phyloP scores from a whole-genome alignment of 1,140 invertebrate species.

The Lasioglossum baleicum region DNA sequence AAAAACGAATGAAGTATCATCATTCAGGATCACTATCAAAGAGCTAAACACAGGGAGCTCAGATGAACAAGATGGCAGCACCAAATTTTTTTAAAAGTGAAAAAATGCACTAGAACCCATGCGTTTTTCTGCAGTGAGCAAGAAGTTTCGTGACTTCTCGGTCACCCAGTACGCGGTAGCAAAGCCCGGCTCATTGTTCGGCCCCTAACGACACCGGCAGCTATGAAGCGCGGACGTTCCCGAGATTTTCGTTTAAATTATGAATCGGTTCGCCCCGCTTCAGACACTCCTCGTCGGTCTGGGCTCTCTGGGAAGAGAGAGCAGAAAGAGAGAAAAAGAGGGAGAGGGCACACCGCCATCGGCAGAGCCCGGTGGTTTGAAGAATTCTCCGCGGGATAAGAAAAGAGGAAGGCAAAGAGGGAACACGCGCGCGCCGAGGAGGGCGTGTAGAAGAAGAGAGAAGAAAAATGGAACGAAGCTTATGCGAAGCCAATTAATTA shows the following conservation, averaged over 20 bases:
- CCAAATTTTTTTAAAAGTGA: no score
- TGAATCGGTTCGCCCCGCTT: conserved; percentile 18
- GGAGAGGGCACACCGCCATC: conserved; percentile 13
- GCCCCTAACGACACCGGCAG: conserved; percentile 36
- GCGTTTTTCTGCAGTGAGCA: no score
- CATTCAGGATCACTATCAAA: no score
- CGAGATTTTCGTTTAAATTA: conserved; percentile 63
- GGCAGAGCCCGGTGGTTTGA: conserved; percentile 25
- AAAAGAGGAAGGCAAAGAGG: conserved; percentile 1
- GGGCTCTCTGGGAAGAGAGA: not conserved
- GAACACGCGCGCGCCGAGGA: not conserved
- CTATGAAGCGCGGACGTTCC: conserved; percentile 39
- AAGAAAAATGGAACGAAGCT: conserved; percentile 60
- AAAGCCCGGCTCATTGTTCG: conserved; percentile 40
- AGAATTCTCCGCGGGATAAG: conserved; percentile 38
- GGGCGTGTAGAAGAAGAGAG: conserved; percentile 13
- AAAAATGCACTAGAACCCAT: no score
- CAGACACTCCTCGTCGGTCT: conserved; percentile 7
- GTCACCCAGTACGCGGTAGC: conserved; percentile 11
- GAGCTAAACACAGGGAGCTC: no score
- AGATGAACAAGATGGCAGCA: no score
- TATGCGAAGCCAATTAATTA: conserved; percentile 66
- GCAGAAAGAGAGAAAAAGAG: not conserved
- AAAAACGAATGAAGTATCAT: no score
- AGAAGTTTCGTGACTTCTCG: not conserved